These are phyloP conservation scores for Recurvirostra avosetta DNA, from an alignment of 2,113 vertebrate species.

Conservation along the genomic window DNA sequence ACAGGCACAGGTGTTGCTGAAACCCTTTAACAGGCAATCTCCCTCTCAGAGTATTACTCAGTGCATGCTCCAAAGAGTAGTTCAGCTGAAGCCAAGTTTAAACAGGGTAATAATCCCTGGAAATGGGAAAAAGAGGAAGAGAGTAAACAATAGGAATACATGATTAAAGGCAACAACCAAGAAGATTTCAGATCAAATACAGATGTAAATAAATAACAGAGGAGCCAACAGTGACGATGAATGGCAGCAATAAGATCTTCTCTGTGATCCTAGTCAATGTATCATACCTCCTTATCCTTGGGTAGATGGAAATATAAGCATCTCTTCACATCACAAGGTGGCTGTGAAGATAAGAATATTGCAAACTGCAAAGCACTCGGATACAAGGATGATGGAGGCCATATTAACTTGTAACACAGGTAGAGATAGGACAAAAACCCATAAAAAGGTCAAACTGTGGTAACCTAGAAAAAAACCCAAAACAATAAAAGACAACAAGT, in stretches of 20 bases:
- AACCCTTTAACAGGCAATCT: background rate
- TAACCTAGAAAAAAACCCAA: background rate
- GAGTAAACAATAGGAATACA: background rate
- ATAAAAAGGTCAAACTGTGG: background rate
- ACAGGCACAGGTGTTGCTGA: background rate
- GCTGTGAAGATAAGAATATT: background rate
- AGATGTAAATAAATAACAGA: background rate
- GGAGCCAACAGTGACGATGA: background rate
- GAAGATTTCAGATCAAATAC: background rate
- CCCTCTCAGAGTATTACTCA: background rate
- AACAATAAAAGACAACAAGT: background rate
- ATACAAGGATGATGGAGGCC: background rate
- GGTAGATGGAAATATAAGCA: background rate
- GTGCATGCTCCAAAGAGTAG: background rate
- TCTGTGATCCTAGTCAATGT: background rate
- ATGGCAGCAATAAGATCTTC: background rate
- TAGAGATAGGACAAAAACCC: background rate
- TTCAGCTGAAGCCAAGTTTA: background rate
- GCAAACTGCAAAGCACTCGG: background rate
- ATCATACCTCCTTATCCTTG: background rate
- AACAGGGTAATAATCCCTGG: background rate
- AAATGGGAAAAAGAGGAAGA: background rate
- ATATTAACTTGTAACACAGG: background rate
- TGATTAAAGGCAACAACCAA: background rate
- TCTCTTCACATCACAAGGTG: background rate